Evolutionary conservation across 37 sponge, comb jelly and placozoan genomes (phyloP).

Genomic region (Chondrosia reniformis): DNA sequence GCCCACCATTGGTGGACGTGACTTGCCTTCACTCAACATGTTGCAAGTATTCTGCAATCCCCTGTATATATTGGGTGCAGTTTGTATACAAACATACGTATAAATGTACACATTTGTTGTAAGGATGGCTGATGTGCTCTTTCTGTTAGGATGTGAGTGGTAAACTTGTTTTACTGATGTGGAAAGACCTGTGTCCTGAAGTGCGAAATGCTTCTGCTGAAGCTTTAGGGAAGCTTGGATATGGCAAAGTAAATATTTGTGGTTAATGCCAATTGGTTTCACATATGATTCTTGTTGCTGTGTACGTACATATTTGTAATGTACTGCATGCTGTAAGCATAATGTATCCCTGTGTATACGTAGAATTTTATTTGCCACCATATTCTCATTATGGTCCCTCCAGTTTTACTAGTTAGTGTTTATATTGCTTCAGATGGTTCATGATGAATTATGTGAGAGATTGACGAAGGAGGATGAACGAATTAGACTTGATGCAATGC

Average conservation of each 20-base stretch:
- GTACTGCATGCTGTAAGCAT: no score
- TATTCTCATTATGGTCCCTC: no score
- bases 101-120: background rate
- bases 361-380: no score
- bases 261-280: background rate
- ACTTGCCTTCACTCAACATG: no score
- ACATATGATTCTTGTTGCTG: background rate
- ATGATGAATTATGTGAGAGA: slow-evolving; percentile 74
- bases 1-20: no score
- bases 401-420: no score
- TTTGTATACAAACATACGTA: background rate
- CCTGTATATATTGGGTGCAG: background rate
- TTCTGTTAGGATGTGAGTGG: slow-evolving; percentile 58
- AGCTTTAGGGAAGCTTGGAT: slow-evolving; percentile 75
- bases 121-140: background rate
- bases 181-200: slow-evolving; percentile 80
- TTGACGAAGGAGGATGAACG: slow-evolving; percentile 48
- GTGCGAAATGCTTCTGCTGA: slow-evolving; percentile 78
- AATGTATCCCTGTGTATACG: no score
- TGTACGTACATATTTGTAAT: no score
- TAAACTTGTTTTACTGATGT: slow-evolving; percentile 64
- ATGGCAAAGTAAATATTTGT: slow-evolving; percentile 55
- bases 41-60: background rate
- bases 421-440: slow-evolving; percentile 60
- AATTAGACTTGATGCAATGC: slow-evolving; percentile 81